Evolutionary conservation across 2,888 invertebrate genomes (phyloP).

Genomic region (Caenorhabditis japonica): DNA sequence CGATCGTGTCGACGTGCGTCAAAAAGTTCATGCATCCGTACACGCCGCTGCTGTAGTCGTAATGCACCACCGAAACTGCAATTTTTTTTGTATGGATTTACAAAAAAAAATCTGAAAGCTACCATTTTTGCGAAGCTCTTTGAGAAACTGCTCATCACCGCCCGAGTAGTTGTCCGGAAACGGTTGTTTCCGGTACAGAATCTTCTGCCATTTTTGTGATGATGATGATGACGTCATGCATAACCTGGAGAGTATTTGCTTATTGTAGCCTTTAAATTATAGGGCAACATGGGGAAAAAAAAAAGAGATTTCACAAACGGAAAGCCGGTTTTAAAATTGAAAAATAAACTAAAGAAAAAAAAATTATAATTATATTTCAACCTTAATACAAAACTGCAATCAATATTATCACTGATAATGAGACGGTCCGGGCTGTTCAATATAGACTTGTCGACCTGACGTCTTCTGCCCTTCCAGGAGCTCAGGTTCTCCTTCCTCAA

Average conservation of each 20-base stretch:
- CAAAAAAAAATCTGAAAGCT: background rate
- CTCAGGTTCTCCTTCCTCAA: no score
- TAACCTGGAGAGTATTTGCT: conserved; percentile 24
- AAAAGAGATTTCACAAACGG: no score
- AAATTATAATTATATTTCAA: no score
- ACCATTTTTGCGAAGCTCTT: conserved; percentile 82
- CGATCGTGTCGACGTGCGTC: conserved; percentile 83
- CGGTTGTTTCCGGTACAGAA: conserved; percentile 88
- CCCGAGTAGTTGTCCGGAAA: conserved; percentile 94
- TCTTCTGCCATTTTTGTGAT: conserved; percentile 90
- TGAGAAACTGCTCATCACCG: conserved; percentile 85
- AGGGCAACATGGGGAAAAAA: no score
- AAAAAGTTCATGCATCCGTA: conserved; percentile 86
- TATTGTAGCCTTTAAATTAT: background rate
- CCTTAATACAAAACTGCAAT: no score
- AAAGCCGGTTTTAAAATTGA: no score
- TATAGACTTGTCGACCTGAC: conserved; percentile 7
- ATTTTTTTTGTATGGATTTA: conserved; percentile 32
- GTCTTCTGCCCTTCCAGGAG: background rate
- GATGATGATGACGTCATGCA: conserved; percentile 31
- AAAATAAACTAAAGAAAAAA: no score
- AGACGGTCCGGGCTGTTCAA: conserved; percentile 3
- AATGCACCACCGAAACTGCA: conserved; percentile 84
- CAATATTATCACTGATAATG: background rate
- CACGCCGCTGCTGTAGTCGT: conserved; percentile 84